Percentiles rank a stretch among this genome's conserved stretches.
Evolutionary conservation across 2,797 vertebrate genomes (phyloP).

Genomic region (Lindbergichthys nudifrons): DNA sequence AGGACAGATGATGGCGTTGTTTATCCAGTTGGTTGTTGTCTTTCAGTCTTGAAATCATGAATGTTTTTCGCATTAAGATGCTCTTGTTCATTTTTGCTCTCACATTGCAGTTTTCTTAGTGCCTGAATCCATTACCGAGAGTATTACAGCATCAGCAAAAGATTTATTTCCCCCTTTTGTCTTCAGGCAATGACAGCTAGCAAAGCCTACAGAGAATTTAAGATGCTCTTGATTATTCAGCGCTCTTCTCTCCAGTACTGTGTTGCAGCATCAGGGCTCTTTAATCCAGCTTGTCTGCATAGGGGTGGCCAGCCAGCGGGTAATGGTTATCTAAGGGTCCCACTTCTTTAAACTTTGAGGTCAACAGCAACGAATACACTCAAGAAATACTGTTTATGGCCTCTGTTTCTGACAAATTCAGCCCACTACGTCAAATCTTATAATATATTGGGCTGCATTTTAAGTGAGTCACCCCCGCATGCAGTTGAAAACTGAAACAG

Average conservation of each 20-base stretch:
- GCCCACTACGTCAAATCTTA: slow-evolving; percentile 40
- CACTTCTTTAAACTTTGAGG: slow-evolving; percentile 46
- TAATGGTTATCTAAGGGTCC: slow-evolving; percentile 50
- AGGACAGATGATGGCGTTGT: slow-evolving; percentile 46
- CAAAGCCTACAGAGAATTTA: slow-evolving; percentile 63
- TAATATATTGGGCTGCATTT: slow-evolving; percentile 38
- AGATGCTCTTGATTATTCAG: slow-evolving; percentile 57
- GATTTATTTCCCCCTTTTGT: slow-evolving; percentile 63
- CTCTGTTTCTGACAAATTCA: slow-evolving; percentile 47
- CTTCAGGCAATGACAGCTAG: slow-evolving; percentile 60
- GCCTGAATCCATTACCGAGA: slow-evolving; percentile 72
- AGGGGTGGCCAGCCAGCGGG: slow-evolving; percentile 17
- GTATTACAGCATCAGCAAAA: slow-evolving; percentile 78
- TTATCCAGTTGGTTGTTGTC: slow-evolving; percentile 71
- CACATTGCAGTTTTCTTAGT: slow-evolving; percentile 69
- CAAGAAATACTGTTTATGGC: slow-evolving; percentile 34
- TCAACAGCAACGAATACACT: slow-evolving; percentile 56
- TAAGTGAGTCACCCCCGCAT: slow-evolving; percentile 37
- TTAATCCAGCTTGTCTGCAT: slow-evolving; percentile 37
- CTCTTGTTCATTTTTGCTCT: slow-evolving; percentile 73
- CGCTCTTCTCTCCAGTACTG: slow-evolving; percentile 22
- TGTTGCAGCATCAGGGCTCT: slow-evolving; percentile 21
- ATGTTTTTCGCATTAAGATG: slow-evolving; percentile 75
- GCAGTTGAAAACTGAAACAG: slow-evolving; percentile 42
- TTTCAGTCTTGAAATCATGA: slow-evolving; percentile 55